Base-by-base conservation (phyloP, 2,113 vertebrate species). In the Urocynchramus pylzowi region DNA sequence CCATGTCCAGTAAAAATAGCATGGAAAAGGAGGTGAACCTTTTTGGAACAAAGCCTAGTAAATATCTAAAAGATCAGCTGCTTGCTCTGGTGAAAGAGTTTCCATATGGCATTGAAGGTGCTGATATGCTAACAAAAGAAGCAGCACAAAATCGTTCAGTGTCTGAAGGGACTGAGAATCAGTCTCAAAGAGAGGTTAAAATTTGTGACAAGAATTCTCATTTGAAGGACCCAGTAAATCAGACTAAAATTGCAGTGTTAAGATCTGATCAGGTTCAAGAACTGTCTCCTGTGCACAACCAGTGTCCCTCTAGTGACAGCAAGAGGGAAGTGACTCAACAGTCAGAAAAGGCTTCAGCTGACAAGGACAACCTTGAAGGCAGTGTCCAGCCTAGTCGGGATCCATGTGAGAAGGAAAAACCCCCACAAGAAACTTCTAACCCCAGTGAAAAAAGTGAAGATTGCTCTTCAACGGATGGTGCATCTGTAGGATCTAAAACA, bases 41-140 rank as follows among this genome's bases (percentile, higher is more conserved):
- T 76, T 89, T 90, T 35, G 45, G 71, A 54, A 50, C 65, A 85
- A 33, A 63, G 44, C 42, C 96, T 33, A 7, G 69, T 65, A 90
- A 45, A 20, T 97, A 37, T 18, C 93, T 97, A n/a, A 87, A 81
- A 8, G 95, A 96, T 92, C 98, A 98, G 77, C 94, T 98, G 13
- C 95, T 92, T 33, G 98, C 98, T 91, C 97, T 98, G 47, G 16
- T 98, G 76, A 68, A 91, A 64, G 97, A 98, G 47, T 98, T 98
- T 95, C 98, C 98, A 1, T 98, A 97, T 82, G 98, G 98, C 56
- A 97, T 98, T 70, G 97, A 98, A 88, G 39, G 91, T 78, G 17
- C 59, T 26, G 84, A 80, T 33, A 30, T 26, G 22, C 27, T 20
- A 16, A 87, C 30, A n/a, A 93, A 69, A 83, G 85, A 86, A 44